Base-by-base conservation (phyloP, 2,797 vertebrate genomes). In the Siniperca scherzeri region DNA sequence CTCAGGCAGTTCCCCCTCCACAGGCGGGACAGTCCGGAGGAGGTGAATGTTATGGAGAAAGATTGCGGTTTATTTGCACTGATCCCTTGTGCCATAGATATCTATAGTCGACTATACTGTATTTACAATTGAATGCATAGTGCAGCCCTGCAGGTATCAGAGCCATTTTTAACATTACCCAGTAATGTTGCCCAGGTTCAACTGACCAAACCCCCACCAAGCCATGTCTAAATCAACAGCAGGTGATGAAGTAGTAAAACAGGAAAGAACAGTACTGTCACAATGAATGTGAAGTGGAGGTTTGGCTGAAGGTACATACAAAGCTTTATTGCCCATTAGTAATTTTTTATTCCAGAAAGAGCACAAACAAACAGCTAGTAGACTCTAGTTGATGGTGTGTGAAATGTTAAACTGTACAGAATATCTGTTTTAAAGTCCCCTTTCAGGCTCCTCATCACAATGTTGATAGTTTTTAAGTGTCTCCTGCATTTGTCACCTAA, bases 21-120 rank as follows among this genome's bases (percentile, higher is more conserved):
- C 25, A 53, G 66, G 50, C 11, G 40, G 48, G 61, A 38, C 74
- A 53, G 62, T 52, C 77, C 60, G 69, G 70, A 77, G 72, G 73
- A 82, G 70, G 40, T 42, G 72, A 66, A 68, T 76, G 80, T 89
- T 81, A 62, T n/a, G 7, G 62, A 62, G 52, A 48, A 36, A 65
- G 40, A 64, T 59, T 86, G 69, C 71, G 44, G 48, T 91, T 75
- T 77, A 74, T 86, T 94, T 94, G 91, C 93, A 94, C 91, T 92
- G 89, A 90, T 87, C 83, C 81, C 70, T 83, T 14, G 83, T 91
- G 88, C 93, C 90, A 92, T 88, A 85, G 71, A 78, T 71, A 80
- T 57, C 60, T 86, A 46, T 64, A 80, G 62, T 85, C 7, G 11
- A 71, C 30, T 73, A 40, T 68, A 87, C 57, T 81, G 22, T 81